Evolutionary conservation across 2,113 vertebrate species (phyloP), one percentile per base, ranked within the genome.

Genomic region (Dipodomys stephensi): DNA sequence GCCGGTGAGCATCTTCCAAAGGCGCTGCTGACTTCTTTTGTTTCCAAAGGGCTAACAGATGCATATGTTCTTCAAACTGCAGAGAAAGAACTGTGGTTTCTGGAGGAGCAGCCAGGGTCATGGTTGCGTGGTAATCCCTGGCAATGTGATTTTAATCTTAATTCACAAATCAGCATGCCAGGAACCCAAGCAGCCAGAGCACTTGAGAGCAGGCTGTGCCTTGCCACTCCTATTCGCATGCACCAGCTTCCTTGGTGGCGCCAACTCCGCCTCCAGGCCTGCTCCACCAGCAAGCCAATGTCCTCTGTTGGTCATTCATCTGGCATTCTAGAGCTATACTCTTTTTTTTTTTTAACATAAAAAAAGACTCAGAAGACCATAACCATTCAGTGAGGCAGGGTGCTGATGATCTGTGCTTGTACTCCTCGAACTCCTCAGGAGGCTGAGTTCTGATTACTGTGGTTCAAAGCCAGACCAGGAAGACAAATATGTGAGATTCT

Each of bases 101-200:
- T 97, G 98, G 96, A 97, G 98, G 97, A 98, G 99, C 98, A 97
- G 99, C 97, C 98, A 98, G 90, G 97, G 99, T 98, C 98, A 98
- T 98, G 98, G 98, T 97, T 99, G 98, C 98, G 99, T 99, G 99
- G 99, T 99, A 99, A 99, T 99, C 99, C 99, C 99, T 99, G 99
- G 99, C 99, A 99, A 99, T 99, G 99, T 99, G 99, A 99, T 99
- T 99, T 99, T 99, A 99, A 99, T 99, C 98, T 99, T 98, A 99
- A 99, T 94, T 99, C 99, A 99, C 99, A 99, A 99, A 99, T 99
- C 99, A 99, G 99, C 99, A 99, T 99, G 99, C 99, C 99, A 99
- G 99, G 99, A 99, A 99, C 99, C 99, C 99, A 98, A 99, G 99
- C 99, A 99, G 98, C 99, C 98, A 98, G 98, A 98, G 99, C 97